phyloP scores from a whole-genome alignment of 1,140 invertebrate species.

The Brachionus plicatilis region DNA sequence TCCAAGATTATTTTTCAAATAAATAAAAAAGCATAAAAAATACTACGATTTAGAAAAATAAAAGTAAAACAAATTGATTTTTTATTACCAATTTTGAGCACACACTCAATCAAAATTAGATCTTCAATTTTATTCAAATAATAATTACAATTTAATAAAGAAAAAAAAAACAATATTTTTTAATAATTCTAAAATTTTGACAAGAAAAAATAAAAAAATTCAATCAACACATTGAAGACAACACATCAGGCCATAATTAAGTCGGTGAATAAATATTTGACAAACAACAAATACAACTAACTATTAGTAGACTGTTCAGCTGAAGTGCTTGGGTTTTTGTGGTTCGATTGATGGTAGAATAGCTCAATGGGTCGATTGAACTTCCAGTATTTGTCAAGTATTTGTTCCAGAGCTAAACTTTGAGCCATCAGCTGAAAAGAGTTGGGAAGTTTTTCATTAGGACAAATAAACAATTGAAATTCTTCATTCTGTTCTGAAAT shows the following conservation, averaged over 20 bases:
- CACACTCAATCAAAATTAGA: neutral
- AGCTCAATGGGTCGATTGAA: constrained; percentile 31
- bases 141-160: neutral
- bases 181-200: neutral
- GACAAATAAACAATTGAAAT: constrained; percentile 22
- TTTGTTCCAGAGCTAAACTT: constrained; percentile 3
- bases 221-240: neutral
- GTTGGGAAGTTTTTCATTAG: constrained; percentile 3
- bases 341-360: neutral
- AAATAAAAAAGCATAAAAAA: too few species aligned
- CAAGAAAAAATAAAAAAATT: neutral
- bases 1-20: too few species aligned
- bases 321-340: neutral
- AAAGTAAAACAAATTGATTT: neutral
- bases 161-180: neutral
- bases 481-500: neutral
- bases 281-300: neutral
- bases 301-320: neutral
- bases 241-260: neutral
- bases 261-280: neutral
- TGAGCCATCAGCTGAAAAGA: constrained; percentile 5
- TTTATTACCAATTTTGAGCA: neutral
- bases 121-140: neutral
- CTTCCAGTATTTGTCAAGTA: constrained; percentile 39
- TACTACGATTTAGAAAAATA: too few species aligned